Conservation (phyloP, 2,113 vertebrate genomes). For the Pandion haliaetus region DNA sequence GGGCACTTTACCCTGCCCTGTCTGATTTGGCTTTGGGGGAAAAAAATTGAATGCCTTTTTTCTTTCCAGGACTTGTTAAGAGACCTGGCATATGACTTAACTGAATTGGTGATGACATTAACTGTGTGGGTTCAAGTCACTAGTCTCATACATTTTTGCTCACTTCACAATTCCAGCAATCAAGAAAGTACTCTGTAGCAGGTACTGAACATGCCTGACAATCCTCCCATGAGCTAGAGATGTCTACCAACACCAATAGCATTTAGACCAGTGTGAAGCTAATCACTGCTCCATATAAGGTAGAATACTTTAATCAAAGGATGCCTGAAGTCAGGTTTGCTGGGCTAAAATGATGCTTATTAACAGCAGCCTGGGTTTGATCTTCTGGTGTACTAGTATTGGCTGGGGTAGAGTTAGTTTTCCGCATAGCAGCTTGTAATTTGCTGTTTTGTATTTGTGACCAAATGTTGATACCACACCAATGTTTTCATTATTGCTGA, state of each 20-base stretch:
- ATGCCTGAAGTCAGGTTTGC: neutral
- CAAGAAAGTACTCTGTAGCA: neutral
- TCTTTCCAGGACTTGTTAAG: neutral
- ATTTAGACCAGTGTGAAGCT: neutral
- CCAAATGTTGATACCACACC: rapidly evolving
- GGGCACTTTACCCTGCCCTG: neutral
- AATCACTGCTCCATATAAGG: neutral
- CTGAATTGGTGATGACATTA: neutral
- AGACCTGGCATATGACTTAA: neutral
- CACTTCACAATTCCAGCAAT: neutral
- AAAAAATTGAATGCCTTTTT: neutral
- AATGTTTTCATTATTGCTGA: neutral
- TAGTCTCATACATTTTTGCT: neutral
- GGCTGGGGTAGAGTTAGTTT: neutral
- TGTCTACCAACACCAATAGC: neutral
- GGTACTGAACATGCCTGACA: neutral
- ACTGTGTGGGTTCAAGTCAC: neutral
- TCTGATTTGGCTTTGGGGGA: neutral
- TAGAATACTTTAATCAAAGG: neutral
- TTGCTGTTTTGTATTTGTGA: neutral
- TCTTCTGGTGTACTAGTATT: neutral
- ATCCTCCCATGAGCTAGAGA: neutral
- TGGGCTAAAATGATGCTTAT: neutral
- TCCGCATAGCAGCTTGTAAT: neutral
- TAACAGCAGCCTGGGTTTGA: neutral